Conservation (phyloP, 2,888 invertebrate species). For the Rapana venosa region DNA sequence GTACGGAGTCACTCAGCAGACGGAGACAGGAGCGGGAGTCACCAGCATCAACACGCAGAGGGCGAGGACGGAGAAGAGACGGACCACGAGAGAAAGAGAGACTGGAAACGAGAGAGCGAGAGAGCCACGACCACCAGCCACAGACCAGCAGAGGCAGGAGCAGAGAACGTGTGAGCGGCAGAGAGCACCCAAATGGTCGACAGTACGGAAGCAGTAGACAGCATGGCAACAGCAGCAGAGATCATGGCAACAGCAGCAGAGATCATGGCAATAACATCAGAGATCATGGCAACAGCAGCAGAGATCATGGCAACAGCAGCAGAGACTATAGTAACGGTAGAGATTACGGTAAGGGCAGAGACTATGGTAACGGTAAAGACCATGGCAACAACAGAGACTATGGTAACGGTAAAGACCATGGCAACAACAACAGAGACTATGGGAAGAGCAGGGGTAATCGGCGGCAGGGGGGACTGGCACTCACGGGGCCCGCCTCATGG, state of each 20-base stretch:
- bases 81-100: neutral
- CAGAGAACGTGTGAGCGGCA: neutral
- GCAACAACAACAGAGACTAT: too few species aligned
- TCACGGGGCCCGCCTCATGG: neutral
- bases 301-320: neutral
- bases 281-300: neutral
- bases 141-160: neutral
- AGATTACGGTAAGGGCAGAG: neutral
- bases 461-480: neutral
- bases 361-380: neutral
- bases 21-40: neutral
- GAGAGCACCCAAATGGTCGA: neutral
- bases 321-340: too few species aligned
- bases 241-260: neutral
- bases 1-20: neutral
- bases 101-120: conserved; percentile 15
- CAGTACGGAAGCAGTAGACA: neutral
- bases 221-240: neutral
- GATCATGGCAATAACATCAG: neutral
- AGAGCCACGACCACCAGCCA: neutral
- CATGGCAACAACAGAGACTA: neutral
- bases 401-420: neutral
- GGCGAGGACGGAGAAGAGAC: neutral
- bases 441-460: too few species aligned
- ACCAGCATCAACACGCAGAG: neutral